Conservation (phyloP, 2,888 invertebrate species). For the Lepidonotus clava region DNA sequence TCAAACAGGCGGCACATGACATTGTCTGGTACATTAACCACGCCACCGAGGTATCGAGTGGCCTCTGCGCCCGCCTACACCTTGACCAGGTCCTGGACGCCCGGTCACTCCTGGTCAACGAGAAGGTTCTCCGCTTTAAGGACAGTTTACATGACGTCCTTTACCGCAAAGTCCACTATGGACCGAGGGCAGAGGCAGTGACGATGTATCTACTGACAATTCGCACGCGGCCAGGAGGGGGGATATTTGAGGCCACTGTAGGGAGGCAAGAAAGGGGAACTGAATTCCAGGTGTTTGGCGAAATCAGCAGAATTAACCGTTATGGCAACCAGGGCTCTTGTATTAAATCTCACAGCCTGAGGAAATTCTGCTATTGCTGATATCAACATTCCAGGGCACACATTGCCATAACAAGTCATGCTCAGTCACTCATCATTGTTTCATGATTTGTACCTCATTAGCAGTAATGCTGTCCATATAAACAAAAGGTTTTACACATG, state of each 20-base stretch:
- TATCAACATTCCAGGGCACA: no score
- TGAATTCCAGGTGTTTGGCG: slow-evolving; percentile 84
- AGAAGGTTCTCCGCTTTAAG: slow-evolving; percentile 66
- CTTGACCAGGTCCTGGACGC: slow-evolving; percentile 86
- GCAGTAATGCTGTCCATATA: no score
- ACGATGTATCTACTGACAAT: slow-evolving; percentile 84
- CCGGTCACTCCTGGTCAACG: slow-evolving; percentile 81
- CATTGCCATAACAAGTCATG: no score
- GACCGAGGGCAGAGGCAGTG: slow-evolving; percentile 63
- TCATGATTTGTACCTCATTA: no score
- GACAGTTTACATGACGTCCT: slow-evolving; percentile 69
- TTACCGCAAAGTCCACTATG: slow-evolving; percentile 54
- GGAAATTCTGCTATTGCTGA: slow-evolving; percentile 79
- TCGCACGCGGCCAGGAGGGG: slow-evolving; percentile 86
- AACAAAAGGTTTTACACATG: no score
- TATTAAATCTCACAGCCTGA: slow-evolving; percentile 71
- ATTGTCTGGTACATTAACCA: slow-evolving; percentile 86
- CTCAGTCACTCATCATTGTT: no score
- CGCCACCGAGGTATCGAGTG: slow-evolving; percentile 81
- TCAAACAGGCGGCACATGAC: slow-evolving; percentile 83
- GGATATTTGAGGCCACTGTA: slow-evolving; percentile 90
- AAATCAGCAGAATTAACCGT: slow-evolving; percentile 81
- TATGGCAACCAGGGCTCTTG: slow-evolving; percentile 80
- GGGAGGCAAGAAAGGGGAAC: slow-evolving; percentile 79
- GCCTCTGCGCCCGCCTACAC: slow-evolving; percentile 81